Evolutionary conservation across 1,140 invertebrate genomes (phyloP).

Genomic region (Drosophila obscura): DNA sequence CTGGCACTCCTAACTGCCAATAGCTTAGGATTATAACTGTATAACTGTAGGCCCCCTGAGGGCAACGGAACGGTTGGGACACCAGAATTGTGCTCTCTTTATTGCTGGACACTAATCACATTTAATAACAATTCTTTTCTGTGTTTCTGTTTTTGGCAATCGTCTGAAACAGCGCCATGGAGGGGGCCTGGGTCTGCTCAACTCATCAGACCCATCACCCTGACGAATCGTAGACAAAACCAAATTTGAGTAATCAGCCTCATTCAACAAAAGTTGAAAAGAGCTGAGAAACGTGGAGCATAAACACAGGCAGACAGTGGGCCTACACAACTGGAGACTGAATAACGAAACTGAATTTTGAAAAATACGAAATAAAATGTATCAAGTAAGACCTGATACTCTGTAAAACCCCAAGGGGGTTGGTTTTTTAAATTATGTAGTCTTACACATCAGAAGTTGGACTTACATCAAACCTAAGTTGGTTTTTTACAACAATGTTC

Average conservation of each 20-base stretch:
- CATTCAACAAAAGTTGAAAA: slow-evolving; percentile 67
- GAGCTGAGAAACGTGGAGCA: slow-evolving; percentile 67
- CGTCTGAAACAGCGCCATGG: not conserved
- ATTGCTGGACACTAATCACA: slow-evolving; percentile 72
- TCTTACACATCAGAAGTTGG: too few species aligned
- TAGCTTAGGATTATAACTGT: slow-evolving; percentile 81
- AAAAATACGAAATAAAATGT: slow-evolving; percentile 8
- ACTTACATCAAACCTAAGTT: too few species aligned
- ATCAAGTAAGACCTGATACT: slow-evolving; percentile 23
- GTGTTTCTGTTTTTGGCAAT: slow-evolving; percentile 17
- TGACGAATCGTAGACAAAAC: slow-evolving; percentile 80
- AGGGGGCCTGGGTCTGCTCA: slow-evolving; percentile 27
- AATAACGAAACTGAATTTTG: slow-evolving; percentile 24
- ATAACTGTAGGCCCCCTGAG: not conserved
- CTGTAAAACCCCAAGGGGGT: slow-evolving; percentile 9
- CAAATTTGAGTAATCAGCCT: slow-evolving; percentile 82
- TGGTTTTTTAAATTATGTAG: not conserved
- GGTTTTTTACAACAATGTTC: too few species aligned
- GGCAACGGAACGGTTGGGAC: slow-evolving; percentile 33
- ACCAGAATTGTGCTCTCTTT: slow-evolving; percentile 68
- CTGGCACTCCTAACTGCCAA: slow-evolving; percentile 67
- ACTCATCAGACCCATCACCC: slow-evolving; percentile 63
- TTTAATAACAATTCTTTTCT: slow-evolving; percentile 70
- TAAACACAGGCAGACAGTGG: slow-evolving; percentile 44
- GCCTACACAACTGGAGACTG: slow-evolving; percentile 45